phyloP scores from a whole-genome alignment of 2,113 vertebrate species.

The Myrmecophaga tridactyla region DNA sequence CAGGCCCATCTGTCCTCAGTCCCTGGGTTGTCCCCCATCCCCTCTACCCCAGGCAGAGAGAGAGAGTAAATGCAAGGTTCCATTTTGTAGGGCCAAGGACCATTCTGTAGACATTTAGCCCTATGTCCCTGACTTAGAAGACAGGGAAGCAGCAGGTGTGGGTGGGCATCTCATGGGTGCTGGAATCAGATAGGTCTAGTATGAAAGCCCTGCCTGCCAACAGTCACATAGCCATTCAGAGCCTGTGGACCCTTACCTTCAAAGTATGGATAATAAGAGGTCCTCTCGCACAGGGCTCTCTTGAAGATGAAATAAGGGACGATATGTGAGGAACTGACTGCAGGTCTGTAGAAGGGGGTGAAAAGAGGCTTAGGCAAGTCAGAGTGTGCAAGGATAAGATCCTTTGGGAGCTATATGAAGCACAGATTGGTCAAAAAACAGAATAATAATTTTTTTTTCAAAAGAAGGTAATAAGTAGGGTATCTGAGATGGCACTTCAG shows the following conservation, averaged over 20 bases:
- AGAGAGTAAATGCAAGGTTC: neutral
- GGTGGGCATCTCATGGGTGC: neutral
- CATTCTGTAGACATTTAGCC: neutral
- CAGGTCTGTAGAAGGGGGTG: neutral
- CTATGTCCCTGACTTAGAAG: neutral
- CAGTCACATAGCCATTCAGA: neutral
- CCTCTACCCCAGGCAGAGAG: neutral
- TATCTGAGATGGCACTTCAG: too few relatives aligned
- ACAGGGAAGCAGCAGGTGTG: neutral
- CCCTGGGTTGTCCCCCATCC: neutral
- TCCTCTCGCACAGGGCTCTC: accelerated
- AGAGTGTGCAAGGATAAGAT: neutral
- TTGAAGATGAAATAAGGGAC: neutral
- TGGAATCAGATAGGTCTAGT: neutral
- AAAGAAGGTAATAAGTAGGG: too few relatives aligned
- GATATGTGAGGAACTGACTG: neutral
- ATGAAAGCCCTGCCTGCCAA: neutral
- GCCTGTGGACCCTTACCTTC: neutral
- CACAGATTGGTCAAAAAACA: neutral
- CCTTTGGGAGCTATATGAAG: neutral
- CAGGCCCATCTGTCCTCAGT: neutral
- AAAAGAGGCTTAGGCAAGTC: neutral
- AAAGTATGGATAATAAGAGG: accelerated
- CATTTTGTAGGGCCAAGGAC: neutral
- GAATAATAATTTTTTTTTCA: neutral